phyloP scores from a whole-genome alignment of 1,140 invertebrate species.

The roundworm (Caenorhabditis elegans) region WBcel235 BX284602.5:9094501-9095000 shows the following conservation, averaged over 20 bases:
- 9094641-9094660: not conserved
- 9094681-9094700: no score
- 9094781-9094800: not conserved
- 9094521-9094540: constrained; percentile 25
- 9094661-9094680: not conserved
- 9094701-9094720: no score
- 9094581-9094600: constrained; percentile 7
- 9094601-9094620: constrained; percentile 26
- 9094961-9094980: constrained; percentile 24
- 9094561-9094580: not conserved
- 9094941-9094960: constrained; percentile 5
- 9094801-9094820: not conserved
- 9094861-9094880: not conserved
- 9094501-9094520: not conserved
- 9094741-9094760: not conserved
- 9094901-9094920: not conserved
- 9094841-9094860: not conserved
- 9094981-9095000: constrained; percentile 9
- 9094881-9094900: constrained; percentile 15
- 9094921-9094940: not conserved
- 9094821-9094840: not conserved
- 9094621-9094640: not conserved
- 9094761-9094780: not conserved
- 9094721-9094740: not conserved
- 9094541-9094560: constrained; percentile 9